Evolutionary conservation across 2,888 invertebrate species (phyloP).

Genomic region (Ophioninae sp.): DNA sequence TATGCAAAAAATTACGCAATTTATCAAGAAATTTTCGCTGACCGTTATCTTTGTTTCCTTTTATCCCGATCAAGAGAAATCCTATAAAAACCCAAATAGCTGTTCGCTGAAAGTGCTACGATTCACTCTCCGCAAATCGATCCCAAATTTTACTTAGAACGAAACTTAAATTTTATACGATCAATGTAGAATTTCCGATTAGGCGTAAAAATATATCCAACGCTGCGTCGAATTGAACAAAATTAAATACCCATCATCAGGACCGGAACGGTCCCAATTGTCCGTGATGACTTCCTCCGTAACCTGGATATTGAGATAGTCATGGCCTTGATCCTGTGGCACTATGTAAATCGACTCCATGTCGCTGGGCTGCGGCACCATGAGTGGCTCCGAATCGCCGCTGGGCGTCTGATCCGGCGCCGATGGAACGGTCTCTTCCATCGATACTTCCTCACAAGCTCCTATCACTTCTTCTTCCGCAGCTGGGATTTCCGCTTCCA

Average conservation of each 20-base stretch:
- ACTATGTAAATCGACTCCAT: conserved; percentile 82
- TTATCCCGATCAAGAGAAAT: too few relatives aligned
- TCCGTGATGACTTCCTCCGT: conserved; percentile 92
- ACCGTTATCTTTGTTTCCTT: too few relatives aligned
- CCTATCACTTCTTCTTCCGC: conserved; percentile 78
- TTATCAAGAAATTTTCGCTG: too few relatives aligned
- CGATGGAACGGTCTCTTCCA: conserved; percentile 78
- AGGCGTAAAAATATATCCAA: background rate
- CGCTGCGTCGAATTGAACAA: background rate
- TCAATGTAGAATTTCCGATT: background rate
- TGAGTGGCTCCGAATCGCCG: conserved; percentile 75
- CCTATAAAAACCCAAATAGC: too few relatives aligned
- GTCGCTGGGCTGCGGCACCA: conserved; percentile 78
- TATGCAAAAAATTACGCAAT: too few relatives aligned
- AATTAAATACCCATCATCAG: conserved; percentile 85
- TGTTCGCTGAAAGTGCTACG: too few relatives aligned
- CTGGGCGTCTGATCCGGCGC: conserved; percentile 64
- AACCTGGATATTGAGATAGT: conserved; percentile 83
- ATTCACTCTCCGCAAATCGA: too few relatives aligned
- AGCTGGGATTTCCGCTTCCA: conserved; percentile 81
- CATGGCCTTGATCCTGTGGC: conserved; percentile 80
- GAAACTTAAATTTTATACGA: too few relatives aligned
- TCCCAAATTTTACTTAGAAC: background rate
- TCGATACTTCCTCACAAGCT: conserved; percentile 81
- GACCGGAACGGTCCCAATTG: conserved; percentile 89